phyloP scores from a whole-genome alignment of 2,113 vertebrate genomes.

The Ramphastos sulfuratus region DNA sequence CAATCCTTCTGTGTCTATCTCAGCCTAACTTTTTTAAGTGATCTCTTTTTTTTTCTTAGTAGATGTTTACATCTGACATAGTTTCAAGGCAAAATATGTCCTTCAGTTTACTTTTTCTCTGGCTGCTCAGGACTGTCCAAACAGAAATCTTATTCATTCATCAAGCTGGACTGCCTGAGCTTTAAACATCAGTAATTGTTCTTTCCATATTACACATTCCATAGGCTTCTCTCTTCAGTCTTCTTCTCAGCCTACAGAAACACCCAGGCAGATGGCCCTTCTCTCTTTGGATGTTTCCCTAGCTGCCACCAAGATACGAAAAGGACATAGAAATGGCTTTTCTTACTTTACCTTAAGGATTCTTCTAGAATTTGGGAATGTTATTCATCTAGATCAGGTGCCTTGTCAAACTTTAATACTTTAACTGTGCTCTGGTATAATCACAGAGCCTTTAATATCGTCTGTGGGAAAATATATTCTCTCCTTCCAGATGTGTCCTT shows the following conservation, averaged over 20 bases:
- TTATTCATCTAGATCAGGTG: conserved; percentile 58
- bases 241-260: neutral
- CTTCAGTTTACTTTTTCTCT: conserved; percentile 36
- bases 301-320: neutral
- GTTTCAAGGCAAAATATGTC: conserved; percentile 34
- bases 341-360: conserved; percentile 30
- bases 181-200: conserved; percentile 15
- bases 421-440: conserved; percentile 60
- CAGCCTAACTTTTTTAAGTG: conserved; percentile 2
- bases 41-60: neutral
- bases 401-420: conserved; percentile 56
- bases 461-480: conserved; percentile 56
- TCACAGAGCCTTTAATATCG: conserved; percentile 58
- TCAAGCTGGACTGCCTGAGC: neutral
- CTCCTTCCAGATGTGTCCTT: conserved; percentile 52
- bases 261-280: neutral
- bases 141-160: conserved; percentile 37
- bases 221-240: neutral
- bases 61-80: neutral
- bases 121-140: conserved; percentile 17
- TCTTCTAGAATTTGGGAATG: conserved; percentile 49
- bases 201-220: conserved; percentile 11
- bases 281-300: neutral
- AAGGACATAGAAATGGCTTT: conserved; percentile 9
- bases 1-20: neutral